These are phyloP conservation scores for Hystrix cristata DNA, from an alignment of 2,113 vertebrate genomes.

Conservation along the genomic window DNA sequence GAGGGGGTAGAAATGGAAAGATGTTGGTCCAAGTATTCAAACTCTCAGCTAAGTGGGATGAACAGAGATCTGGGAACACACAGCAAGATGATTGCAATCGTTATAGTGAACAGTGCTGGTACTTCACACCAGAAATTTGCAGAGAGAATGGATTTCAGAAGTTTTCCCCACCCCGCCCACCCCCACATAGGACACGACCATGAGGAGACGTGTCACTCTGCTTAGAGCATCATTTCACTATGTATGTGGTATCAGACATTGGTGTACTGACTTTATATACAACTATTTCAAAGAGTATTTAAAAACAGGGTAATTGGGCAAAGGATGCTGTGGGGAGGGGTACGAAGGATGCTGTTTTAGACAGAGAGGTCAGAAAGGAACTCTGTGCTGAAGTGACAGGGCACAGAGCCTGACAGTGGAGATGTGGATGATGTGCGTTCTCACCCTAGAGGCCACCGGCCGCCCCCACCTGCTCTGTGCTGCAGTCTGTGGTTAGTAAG, in stretches of 20 bases:
- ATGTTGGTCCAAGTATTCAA: fast-evolving
- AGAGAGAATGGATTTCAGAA: not conserved
- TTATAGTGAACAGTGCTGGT: fast-evolving
- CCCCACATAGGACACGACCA: too few species aligned
- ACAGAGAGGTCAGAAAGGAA: not conserved
- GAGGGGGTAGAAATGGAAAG: not conserved
- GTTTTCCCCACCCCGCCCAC: not conserved
- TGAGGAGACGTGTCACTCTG: not conserved
- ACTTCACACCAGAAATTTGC: not conserved
- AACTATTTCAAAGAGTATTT: not conserved
- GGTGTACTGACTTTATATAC: not conserved
- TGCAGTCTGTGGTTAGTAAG: fast-evolving
- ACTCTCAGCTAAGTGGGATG: not conserved
- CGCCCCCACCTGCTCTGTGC: not conserved
- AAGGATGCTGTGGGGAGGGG: not conserved
- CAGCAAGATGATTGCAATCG: not conserved
- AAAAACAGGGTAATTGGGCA: not conserved
- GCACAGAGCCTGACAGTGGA: not conserved
- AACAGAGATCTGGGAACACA: fast-evolving
- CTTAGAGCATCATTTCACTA: not conserved
- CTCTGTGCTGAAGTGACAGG: not conserved
- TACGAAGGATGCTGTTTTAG: not conserved
- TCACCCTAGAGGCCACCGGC: not conserved
- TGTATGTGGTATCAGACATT: not conserved
- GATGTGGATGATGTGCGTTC: not conserved